Base-by-base conservation (phyloP, 2,113 vertebrate species). In the Heterotis niloticus region DNA sequence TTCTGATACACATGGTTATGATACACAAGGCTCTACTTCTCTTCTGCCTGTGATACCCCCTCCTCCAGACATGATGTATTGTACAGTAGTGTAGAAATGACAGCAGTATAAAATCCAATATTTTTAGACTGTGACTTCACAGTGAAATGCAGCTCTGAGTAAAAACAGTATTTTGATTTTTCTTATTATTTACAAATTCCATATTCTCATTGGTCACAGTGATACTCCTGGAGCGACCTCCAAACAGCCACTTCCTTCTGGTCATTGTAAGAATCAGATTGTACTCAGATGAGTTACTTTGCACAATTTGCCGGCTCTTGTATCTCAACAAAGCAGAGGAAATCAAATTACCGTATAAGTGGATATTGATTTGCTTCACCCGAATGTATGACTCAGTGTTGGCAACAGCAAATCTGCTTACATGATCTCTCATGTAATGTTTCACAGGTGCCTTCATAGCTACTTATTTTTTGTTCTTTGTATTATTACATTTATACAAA, bases 291-390 rank as follows among this genome's bases (percentile, higher is more conserved):
- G 14, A 74, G 54, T 54, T 7, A 0, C 54, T 57, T 28, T 26
- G 57, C 54, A 13, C 54, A 14, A 54, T 17, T 5, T 74, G 23
- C 5, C 23, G 28, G 54, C 10, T 23, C 1, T 52, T 9, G 17
- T 13, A 13, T 71, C 67, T 74, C 56, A 54, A 9, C 26, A 59
- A 57, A 74, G 54, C 4, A 23, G 54, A 59, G 51, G 54, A 59
- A 74, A 74, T 74, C 23, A 59, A 74, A 74, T 59, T 57, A 73
- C n/a, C 56, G 24, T n/a, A 57, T 23, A 26, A 74, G 54, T 74
- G 54, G 24, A 26, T 74, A 74, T 74, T 74, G 71, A 74, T 74
- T 28, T 74, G 51, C 70, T 52, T 5, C 4, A 72, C 11, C 70
- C 52, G 51, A 72, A 72, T 72, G 51, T 54, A 24, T 23, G 24